Percentiles rank a stretch among this genome's conserved stretches.
Evolutionary conservation across 2,797 vertebrate species (phyloP).

Genomic region (Chrosomus eos): DNA sequence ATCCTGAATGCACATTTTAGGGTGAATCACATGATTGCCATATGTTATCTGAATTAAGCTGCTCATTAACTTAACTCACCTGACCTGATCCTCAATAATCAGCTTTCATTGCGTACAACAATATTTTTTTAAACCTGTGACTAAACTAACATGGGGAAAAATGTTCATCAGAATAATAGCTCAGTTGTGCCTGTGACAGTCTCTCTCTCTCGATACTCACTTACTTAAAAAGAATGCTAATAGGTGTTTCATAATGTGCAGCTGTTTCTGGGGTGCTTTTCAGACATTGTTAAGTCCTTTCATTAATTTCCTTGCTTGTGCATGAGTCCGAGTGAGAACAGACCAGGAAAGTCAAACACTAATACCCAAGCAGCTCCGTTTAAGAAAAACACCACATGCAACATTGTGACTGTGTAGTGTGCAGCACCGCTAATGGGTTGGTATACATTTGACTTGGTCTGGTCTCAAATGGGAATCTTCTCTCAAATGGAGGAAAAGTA

Average conservation of each 20-base stretch:
- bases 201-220: slow-evolving; percentile 9
- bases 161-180: not conserved
- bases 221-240: slow-evolving; percentile 41
- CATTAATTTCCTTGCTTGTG: slow-evolving; percentile 52
- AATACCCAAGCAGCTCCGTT: slow-evolving; percentile 55
- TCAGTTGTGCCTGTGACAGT: slow-evolving; percentile 10
- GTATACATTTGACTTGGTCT: slow-evolving; percentile 54
- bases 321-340: slow-evolving; percentile 55
- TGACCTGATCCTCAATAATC: slow-evolving; percentile 48
- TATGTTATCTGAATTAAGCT: slow-evolving; percentile 42
- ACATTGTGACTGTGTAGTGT: slow-evolving; percentile 39
- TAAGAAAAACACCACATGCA: slow-evolving; percentile 57
- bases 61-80: slow-evolving; percentile 38
- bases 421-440: slow-evolving; percentile 52
- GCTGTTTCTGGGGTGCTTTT: slow-evolving; percentile 25
- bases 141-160: not conserved
- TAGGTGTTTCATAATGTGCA: slow-evolving; percentile 36
- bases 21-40: slow-evolving; percentile 20
- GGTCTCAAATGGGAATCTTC: slow-evolving; percentile 24
- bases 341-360: slow-evolving; percentile 62
- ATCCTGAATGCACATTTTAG: not conserved
- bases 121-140: slow-evolving; percentile 24
- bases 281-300: slow-evolving; percentile 43
- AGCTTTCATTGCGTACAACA: slow-evolving; percentile 4
- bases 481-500: slow-evolving; percentile 21